A percentile compares a stretch with the other conserved stretches of the same genome.
Conservation (phyloP, 2,888 invertebrate genomes). For the Eupithecia insigniata region DNA sequence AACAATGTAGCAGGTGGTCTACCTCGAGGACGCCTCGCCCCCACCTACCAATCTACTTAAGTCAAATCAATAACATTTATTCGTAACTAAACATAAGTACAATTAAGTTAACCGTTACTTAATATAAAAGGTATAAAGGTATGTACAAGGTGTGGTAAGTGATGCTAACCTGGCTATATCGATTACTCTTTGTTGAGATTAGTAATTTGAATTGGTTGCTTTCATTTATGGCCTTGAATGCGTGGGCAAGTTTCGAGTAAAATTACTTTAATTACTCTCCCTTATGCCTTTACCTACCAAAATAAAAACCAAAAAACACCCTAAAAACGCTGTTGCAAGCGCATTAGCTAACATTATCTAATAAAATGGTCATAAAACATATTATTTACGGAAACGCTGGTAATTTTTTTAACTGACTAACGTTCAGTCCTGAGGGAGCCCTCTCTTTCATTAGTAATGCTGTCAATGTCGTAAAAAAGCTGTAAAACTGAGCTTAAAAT, state of each 20-base stretch:
- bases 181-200: no score
- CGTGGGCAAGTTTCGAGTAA: background rate
- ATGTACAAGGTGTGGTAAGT: no score
- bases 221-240: background rate
- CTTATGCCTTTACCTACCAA: background rate
- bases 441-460: slow-evolving; percentile 43
- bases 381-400: slow-evolving; percentile 42
- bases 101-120: no score
- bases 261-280: background rate
- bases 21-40: no score
- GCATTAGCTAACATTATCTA: slow-evolving; percentile 15
- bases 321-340: background rate
- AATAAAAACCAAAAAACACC: background rate
- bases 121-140: no score
- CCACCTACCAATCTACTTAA: no score
- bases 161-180: no score
- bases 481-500: slow-evolving; percentile 41
- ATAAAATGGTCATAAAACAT: slow-evolving; percentile 42
- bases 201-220: no score
- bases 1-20: no score
- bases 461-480: slow-evolving; percentile 48
- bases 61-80: no score
- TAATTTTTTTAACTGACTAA: slow-evolving; percentile 47
- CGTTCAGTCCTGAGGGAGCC: slow-evolving; percentile 32
- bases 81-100: no score